Evolutionary conservation across 2,113 vertebrate genomes (phyloP), one percentile per base, ranked within the genome.

Genomic region (Sporophila hypoxantha): DNA sequence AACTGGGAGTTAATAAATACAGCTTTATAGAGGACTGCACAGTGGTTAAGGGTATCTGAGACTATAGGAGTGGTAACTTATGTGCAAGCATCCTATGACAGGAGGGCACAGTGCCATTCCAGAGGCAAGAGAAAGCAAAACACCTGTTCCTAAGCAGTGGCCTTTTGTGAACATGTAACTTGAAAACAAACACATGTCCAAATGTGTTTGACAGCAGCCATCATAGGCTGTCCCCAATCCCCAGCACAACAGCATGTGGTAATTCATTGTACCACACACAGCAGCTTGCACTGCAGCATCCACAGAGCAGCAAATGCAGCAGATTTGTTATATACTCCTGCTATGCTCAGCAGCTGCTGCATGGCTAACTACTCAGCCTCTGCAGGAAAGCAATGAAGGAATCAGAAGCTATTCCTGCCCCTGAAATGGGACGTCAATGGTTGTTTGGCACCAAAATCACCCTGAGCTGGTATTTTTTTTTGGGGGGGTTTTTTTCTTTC

Each of bases 181-280:
- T 53, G 64, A 76, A 89, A 90, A 66, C 22, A 93, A 90, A 37
- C 42, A 61, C 29, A 5, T 32, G n/a, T 27, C 30, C 44, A 32
- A 56, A 76, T 25, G 20, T 41, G 23, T 23, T 44, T 65, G 42
- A 73, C 65, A 76, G 50, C 41, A 76, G 46, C 29, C 6, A 4
- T 29, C n/a, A 18, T 6, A 52, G n/a, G 10, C 39, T 76, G 41
- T 20, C 36, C 44, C 23, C 20, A 11, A 2, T 3, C 0, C 37
- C 0, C 44, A 39, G 1, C 10, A 60, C 41, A 64, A 20, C 3
- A 34, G 18, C 2, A 0, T 25, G 23, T 34, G 21, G 9, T n/a
- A 34, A 36, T 41, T 62, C 3, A 0, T 12, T 3, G 1, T 8
- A 60, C 36, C 13, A 30, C 42, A 37, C 5, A 12, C 0, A 1